Percentiles rank a stretch among this genome's conserved stretches.
Evolutionary conservation across 2,113 vertebrate genomes (phyloP).

Genomic region (Phalacrocorax pelagicus): DNA sequence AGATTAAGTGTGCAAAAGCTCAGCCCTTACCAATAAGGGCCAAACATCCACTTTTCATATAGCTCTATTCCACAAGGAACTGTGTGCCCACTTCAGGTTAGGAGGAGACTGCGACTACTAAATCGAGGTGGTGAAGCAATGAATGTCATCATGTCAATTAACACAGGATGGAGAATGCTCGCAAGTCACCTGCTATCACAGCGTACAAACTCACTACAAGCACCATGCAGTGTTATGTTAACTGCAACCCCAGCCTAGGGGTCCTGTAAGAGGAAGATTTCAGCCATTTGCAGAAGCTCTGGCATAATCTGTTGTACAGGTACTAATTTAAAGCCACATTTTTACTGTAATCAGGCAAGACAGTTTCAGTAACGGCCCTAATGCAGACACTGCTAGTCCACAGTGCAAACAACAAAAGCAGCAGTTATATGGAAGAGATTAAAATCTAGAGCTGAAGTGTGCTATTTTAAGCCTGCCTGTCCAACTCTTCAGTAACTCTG

Average conservation of each 20-base stretch:
- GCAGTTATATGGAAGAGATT: neutral
- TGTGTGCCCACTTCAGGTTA: neutral
- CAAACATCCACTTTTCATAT: neutral
- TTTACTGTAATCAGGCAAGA: slow-evolving; percentile 32
- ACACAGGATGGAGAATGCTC: neutral
- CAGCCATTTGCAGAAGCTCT: slow-evolving; percentile 28
- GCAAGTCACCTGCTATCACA: neutral
- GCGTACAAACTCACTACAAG: slow-evolving; percentile 6
- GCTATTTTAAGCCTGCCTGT: neutral
- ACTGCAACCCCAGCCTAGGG: neutral
- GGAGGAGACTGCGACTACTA: neutral
- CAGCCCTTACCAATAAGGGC: neutral
- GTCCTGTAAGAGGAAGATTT: neutral
- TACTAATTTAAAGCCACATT: slow-evolving; percentile 9
- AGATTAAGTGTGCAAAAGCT: neutral
- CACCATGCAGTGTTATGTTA: slow-evolving; percentile 5
- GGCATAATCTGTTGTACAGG: neutral
- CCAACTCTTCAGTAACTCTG: neutral
- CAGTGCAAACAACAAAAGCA: slow-evolving; percentile 15
- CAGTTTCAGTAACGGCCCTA: neutral
- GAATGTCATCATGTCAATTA: neutral
- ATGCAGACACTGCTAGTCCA: neutral
- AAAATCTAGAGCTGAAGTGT: neutral
- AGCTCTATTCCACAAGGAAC: neutral
- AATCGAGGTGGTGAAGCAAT: neutral